Conservation (phyloP, 2,888 invertebrate species). For the Ectropis crepuscularia region DNA sequence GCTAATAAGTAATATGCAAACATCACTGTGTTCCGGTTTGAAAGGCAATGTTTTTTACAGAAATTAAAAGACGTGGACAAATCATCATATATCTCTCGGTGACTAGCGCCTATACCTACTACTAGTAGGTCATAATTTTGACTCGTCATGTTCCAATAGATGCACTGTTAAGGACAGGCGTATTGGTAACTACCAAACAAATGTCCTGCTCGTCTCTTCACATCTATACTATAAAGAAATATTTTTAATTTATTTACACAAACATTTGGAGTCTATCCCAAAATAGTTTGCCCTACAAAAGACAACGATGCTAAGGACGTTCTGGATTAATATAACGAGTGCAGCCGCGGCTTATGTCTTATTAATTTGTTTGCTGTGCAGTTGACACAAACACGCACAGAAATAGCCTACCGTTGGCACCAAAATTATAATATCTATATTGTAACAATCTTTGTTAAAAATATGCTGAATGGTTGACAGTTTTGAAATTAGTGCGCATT, state of each 20-base stretch:
- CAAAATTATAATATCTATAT: slow-evolving; percentile 27
- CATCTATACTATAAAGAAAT: neutral
- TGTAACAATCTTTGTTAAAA: slow-evolving; percentile 8
- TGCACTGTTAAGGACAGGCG: too few relatives aligned
- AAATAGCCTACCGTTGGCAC: slow-evolving; percentile 38
- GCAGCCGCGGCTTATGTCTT: slow-evolving; percentile 23
- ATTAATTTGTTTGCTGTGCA: slow-evolving; percentile 27
- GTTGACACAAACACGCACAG: slow-evolving; percentile 24
- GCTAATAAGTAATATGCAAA: too few relatives aligned
- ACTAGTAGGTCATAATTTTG: too few relatives aligned
- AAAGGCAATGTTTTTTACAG: too few relatives aligned
- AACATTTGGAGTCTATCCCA: slow-evolving; percentile 13
- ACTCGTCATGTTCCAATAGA: too few relatives aligned
- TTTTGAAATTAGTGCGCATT: slow-evolving; percentile 5
- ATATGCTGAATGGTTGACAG: neutral
- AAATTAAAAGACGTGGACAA: too few relatives aligned
- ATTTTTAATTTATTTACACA: too few relatives aligned
- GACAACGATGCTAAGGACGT: slow-evolving; percentile 29
- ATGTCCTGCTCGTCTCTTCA: too few relatives aligned
- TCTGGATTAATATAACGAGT: slow-evolving; percentile 26
- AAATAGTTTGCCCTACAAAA: slow-evolving; percentile 15
- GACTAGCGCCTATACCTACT: too few relatives aligned
- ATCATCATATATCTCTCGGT: too few relatives aligned
- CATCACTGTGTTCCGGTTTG: too few relatives aligned
- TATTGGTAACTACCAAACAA: too few relatives aligned